A percentile compares a stretch with the other conserved stretches of the same genome.
These are phyloP conservation scores for Glaucopsyche alexis DNA, from an alignment of 2,888 invertebrate genomes.

Conservation along the genomic window DNA sequence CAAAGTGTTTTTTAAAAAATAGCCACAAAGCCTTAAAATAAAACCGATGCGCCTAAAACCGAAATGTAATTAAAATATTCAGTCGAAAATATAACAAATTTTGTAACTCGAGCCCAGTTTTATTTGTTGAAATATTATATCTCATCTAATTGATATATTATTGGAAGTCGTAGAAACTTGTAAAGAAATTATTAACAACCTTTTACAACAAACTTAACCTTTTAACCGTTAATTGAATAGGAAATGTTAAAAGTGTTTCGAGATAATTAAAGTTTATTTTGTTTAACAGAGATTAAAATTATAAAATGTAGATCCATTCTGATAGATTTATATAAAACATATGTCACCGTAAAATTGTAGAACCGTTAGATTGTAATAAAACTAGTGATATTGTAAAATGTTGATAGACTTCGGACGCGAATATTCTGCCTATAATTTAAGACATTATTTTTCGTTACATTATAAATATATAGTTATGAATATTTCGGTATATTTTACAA, in stretches of 20 bases:
- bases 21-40: neutral
- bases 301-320: neutral
- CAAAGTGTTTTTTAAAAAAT: too few relatives aligned
- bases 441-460: too few relatives aligned
- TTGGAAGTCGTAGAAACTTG: slow-evolving; percentile 7
- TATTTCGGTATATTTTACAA: too few relatives aligned
- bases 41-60: neutral
- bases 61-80: neutral
- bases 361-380: too few relatives aligned
- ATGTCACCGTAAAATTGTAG: too few relatives aligned
- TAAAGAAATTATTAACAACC: neutral
- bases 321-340: neutral
- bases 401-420: too few relatives aligned
- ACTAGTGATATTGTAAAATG: too few relatives aligned
- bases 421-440: too few relatives aligned
- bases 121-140: neutral
- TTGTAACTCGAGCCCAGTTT: neutral
- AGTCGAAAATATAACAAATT: neutral
- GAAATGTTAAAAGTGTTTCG: slow-evolving; percentile 5
- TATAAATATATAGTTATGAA: too few relatives aligned
- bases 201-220: neutral
- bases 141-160: slow-evolving; percentile 1
- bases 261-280: slow-evolving; percentile 7
- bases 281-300: neutral
- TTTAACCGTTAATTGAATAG: slow-evolving; percentile 9